These are phyloP conservation scores for Coelopa frigida DNA, from an alignment of 1,140 invertebrate genomes.

Conservation along the genomic window DNA sequence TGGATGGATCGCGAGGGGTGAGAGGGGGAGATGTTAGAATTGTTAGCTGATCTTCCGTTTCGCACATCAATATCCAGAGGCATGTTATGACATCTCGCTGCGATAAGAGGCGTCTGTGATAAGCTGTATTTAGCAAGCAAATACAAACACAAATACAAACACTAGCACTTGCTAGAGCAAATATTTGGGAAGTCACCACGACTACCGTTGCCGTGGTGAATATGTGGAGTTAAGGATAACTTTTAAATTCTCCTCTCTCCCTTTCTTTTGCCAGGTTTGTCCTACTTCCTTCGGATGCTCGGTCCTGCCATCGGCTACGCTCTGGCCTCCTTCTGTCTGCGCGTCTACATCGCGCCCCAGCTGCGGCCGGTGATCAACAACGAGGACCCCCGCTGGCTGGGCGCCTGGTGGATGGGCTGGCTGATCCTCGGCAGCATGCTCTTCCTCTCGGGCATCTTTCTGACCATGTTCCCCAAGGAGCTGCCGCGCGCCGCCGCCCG, in stretches of 20 bases:
- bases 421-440: constrained; percentile 59
- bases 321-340: constrained; percentile 60
- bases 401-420: constrained; percentile 77
- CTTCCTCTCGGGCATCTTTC: constrained; percentile 54
- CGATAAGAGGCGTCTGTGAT: too few species aligned
- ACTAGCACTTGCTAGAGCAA: too few species aligned
- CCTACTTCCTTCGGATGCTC: constrained; percentile 62
- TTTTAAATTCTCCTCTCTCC: constrained; percentile 14
- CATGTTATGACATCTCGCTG: too few species aligned
- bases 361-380: constrained; percentile 60
- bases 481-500: constrained; percentile 55
- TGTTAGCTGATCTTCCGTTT: too few species aligned
- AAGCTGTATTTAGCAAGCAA: too few species aligned
- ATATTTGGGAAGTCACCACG: too few species aligned
- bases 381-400: constrained; percentile 66
- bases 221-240: not conserved
- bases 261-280: too few species aligned
- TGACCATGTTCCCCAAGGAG: constrained; percentile 59
- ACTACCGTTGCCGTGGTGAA: too few species aligned
- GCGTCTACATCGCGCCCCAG: constrained; percentile 61
- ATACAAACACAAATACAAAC: too few species aligned
- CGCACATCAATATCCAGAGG: too few species aligned
- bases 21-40: too few species aligned
- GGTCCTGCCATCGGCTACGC: constrained; percentile 66
- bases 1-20: too few species aligned